A percentile compares a stretch with the other conserved stretches of the same genome.
Evolutionary conservation across 2,888 invertebrate genomes (phyloP).

Genomic region (Ceriagrion tenellum): DNA sequence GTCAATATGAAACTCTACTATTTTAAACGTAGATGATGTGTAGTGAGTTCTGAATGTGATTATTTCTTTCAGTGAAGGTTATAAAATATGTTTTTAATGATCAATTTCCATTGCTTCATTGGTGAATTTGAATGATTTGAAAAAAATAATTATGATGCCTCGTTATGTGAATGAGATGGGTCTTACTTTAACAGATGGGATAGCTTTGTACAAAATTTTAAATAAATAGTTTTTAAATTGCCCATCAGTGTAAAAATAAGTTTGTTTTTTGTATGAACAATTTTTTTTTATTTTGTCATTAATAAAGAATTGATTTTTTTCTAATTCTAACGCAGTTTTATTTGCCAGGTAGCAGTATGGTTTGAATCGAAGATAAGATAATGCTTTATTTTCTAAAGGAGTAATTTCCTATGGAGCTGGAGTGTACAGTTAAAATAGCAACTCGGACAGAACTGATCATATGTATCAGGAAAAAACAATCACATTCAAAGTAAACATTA

Average conservation of each 20-base stretch:
- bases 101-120: not conserved
- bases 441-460: too few species aligned
- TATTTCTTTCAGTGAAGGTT: not conserved
- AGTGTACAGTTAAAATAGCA: too few species aligned
- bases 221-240: not conserved
- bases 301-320: constrained; percentile 14
- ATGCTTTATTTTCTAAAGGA: too few species aligned
- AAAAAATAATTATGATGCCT: not conserved
- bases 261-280: not conserved
- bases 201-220: constrained; percentile 20
- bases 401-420: too few species aligned
- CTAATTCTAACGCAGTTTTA: not conserved
- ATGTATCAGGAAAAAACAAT: too few species aligned
- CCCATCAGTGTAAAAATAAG: not conserved
- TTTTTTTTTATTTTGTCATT: constrained; percentile 10
- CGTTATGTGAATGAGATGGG: not conserved
- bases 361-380: too few species aligned
- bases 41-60: not conserved
- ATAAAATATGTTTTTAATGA: not conserved
- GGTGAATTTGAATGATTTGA: not conserved
- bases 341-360: not conserved
- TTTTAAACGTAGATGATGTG: constrained; percentile 30
- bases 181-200: not conserved
- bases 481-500: too few species aligned
- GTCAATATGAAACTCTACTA: constrained; percentile 11